Conservation (phyloP, 2,113 vertebrate genomes). For the Phyllopteryx taeniolatus region DNA sequence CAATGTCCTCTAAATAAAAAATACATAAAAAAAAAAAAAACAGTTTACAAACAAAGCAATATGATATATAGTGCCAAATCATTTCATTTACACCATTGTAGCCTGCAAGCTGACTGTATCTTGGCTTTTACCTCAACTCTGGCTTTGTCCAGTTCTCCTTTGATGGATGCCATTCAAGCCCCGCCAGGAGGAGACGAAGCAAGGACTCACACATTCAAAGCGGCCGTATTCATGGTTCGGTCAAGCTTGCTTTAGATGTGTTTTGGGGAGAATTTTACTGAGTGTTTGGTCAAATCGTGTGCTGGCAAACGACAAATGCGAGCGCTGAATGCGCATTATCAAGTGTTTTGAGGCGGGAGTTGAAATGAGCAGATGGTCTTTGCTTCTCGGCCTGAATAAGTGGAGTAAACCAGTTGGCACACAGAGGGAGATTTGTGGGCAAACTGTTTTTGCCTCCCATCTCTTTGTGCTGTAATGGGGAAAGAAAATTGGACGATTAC, state of each 20-base stretch:
- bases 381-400: slow-evolving; percentile 62
- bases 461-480: slow-evolving; percentile 60
- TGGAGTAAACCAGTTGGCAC: slow-evolving; percentile 65
- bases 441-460: slow-evolving; percentile 70
- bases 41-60: slow-evolving; percentile 1
- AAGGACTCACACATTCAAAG: slow-evolving; percentile 31
- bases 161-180: slow-evolving; percentile 45
- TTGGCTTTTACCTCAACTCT: slow-evolving; percentile 23
- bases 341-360: slow-evolving; percentile 49
- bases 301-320: slow-evolving; percentile 53
- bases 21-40: not conserved
- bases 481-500: slow-evolving; percentile 63
- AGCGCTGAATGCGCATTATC: slow-evolving; percentile 53
- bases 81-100: slow-evolving; percentile 2
- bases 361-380: slow-evolving; percentile 73
- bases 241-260: slow-evolving; percentile 34
- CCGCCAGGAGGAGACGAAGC: slow-evolving; percentile 35
- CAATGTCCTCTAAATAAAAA: not conserved
- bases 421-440: slow-evolving; percentile 68
- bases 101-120: slow-evolving; percentile 21
- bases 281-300: slow-evolving; percentile 61
- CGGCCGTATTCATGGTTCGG: slow-evolving; percentile 26
- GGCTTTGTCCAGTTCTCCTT: slow-evolving; percentile 43
- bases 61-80: not conserved
- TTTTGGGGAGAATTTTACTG: slow-evolving; percentile 41